Percentiles rank a stretch among this genome's conserved stretches.
These are phyloP conservation scores for Steromphala cineraria DNA, from an alignment of 2,888 invertebrate genomes.

Conservation along the genomic window DNA sequence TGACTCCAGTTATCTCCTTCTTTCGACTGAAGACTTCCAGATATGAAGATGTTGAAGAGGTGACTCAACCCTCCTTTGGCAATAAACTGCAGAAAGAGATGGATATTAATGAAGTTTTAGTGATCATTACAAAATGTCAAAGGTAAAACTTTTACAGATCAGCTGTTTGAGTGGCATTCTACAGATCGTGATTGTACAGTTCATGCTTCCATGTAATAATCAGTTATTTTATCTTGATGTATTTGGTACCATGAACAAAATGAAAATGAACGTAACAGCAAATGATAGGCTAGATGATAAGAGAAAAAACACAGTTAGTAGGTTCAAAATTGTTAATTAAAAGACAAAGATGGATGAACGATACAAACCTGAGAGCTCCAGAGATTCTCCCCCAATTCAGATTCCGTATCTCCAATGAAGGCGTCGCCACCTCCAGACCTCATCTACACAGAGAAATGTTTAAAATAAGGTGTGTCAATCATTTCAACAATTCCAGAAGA, in stretches of 20 bases:
- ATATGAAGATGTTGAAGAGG: constrained; percentile 93
- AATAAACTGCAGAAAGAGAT: constrained; percentile 80
- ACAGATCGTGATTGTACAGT: background rate
- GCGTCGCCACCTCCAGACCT: constrained; percentile 54
- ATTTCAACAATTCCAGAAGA: no score
- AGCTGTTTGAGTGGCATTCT: no score
- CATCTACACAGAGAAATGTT: constrained; percentile 37
- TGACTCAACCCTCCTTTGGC: constrained; percentile 91
- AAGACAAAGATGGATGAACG: no score
- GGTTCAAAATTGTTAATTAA: no score
- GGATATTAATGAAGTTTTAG: background rate
- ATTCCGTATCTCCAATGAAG: constrained; percentile 57
- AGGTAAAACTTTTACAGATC: no score
- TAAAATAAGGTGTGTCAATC: no score
- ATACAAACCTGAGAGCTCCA: constrained; percentile 63
- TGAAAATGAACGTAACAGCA: no score
- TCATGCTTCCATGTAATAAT: background rate
- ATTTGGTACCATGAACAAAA: background rate
- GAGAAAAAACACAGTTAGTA: no score
- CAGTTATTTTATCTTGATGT: background rate
- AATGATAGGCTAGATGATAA: no score
- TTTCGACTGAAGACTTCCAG: constrained; percentile 85
- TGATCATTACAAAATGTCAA: no score
- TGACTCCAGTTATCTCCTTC: constrained; percentile 82
- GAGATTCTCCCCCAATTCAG: constrained; percentile 58